phyloP scores from a whole-genome alignment of 2,113 vertebrate genomes.

The Leptosomus discolor region DNA sequence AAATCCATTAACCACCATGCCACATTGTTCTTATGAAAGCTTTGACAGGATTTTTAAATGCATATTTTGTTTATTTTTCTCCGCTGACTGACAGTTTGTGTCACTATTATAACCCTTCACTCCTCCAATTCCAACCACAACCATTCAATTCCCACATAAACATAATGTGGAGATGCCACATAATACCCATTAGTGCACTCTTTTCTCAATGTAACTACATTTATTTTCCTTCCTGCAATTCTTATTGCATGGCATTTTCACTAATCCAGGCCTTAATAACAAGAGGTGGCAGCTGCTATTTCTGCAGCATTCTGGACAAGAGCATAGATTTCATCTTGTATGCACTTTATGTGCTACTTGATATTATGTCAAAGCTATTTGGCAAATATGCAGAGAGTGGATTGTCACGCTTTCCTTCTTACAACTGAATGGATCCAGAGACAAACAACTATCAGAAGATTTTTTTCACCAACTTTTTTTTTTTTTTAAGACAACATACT shows the following conservation, averaged over 20 bases:
- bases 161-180: fast-evolving
- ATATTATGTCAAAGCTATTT: background rate
- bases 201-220: background rate
- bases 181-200: background rate
- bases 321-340: background rate
- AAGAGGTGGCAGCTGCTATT: background rate
- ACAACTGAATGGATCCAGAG: background rate
- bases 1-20: background rate
- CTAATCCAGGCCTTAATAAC: background rate
- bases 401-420: background rate
- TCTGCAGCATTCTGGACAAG: background rate
- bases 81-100: background rate
- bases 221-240: background rate
- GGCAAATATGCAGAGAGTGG: background rate
- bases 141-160: background rate
- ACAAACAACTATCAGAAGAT: background rate
- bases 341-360: background rate
- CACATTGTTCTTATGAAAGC: background rate
- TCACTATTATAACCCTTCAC: background rate
- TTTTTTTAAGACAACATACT: background rate
- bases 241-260: background rate
- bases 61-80: background rate
- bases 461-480: background rate
- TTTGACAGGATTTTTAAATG: background rate
- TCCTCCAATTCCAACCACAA: background rate